Evolutionary conservation across 2,113 vertebrate species (phyloP), one percentile per base, ranked within the genome.

Genomic region (Saccopteryx bilineata): DNA sequence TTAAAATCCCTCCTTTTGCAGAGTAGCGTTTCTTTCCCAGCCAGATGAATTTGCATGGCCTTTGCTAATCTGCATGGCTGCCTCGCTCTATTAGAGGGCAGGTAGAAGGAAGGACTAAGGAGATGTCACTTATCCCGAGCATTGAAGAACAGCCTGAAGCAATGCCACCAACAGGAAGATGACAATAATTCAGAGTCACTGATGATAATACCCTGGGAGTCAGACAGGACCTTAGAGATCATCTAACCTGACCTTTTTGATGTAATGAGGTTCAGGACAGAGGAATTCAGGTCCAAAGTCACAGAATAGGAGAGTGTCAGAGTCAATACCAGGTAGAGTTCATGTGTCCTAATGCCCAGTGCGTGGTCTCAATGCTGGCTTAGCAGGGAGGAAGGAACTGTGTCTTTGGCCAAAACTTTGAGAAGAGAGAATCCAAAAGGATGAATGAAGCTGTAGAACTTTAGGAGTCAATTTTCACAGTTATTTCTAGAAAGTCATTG

Each of bases 51-150:
- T 87, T 72, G 79, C 74, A 83, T 60, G 58, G 92, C 19, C 50
- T 81, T 84, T 92, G 75, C 71, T 92, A 80, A 94, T 94, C 46
- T 56, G n/a, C 75, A 28, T 74, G 87, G 66, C 46, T 90, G n/a
- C 93, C 85, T 31, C 68, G 50, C 87, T 68, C 65, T 58, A 90
- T 84, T 94, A 84, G 61, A 85, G 76, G 54, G 6, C 21, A 46
- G 61, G n/a, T 74, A 33, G 85, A 78, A 84, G 82, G 84, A 75
- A 91, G 81, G 24, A 1, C 60, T 84, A 56, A 76, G 56, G 33
- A 7, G 39, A 48, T 79, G 68, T 86, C 90, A 91, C n/a, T 66
- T 81, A n/a, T 68, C 46, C 74, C 79, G 92, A 56, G 65, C n/a
- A 17, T 5, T 71, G 52, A 90, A 31, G 19, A 61, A 76, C 24